Base-by-base conservation (phyloP, 2,888 invertebrate genomes). In the Seira musarum region DNA sequence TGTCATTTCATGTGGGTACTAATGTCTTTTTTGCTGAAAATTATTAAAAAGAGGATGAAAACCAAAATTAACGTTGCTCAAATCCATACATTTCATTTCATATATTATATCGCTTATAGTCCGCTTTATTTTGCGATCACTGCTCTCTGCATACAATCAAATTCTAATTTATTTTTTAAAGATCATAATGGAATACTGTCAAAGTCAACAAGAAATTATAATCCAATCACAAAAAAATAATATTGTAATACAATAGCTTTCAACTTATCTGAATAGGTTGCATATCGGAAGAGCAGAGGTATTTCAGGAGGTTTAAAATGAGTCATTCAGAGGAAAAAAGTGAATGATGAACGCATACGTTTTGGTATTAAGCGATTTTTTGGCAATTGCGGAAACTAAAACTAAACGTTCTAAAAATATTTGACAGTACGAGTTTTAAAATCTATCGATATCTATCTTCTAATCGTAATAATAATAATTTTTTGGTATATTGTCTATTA, bases 271-370 rank as follows among this genome's bases (percentile, higher is more conserved):
- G 30, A 30, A 30, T 30, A 30, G 30, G 30, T 8, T 66, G 8
- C 19, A 68, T 53, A 40, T 53, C 30, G 66, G 66, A 60, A 71
- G 70, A 74, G 89, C 86, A 15, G 92, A 30, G 30, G 30, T 30
- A 30, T 30, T 30, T 30, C 30, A 30, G 30, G 2, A 30, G 30
- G 8, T 30, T 30, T 30, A 5, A n/a, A 30, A 5, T 30, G 30
- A 30, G 30, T 30, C 2, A 8, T 2, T 30, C 8, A 8, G 30
- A 30, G 30, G 30, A 30, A 30, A 30, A 30, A 30, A 30, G 30
- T 30, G 30, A 30, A 30, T 30, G n/a, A n/a, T n/a, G 30, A 30
- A 30, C 30, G 30, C 30, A 30, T 30, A 30, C 30, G 30, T 30
- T 30, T 30, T 30, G 30, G 30, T 30, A 30, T 30, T 30, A 30